These are phyloP conservation scores for Leiothrix lutea DNA, from an alignment of 2,113 vertebrate genomes.

Conservation along the genomic window DNA sequence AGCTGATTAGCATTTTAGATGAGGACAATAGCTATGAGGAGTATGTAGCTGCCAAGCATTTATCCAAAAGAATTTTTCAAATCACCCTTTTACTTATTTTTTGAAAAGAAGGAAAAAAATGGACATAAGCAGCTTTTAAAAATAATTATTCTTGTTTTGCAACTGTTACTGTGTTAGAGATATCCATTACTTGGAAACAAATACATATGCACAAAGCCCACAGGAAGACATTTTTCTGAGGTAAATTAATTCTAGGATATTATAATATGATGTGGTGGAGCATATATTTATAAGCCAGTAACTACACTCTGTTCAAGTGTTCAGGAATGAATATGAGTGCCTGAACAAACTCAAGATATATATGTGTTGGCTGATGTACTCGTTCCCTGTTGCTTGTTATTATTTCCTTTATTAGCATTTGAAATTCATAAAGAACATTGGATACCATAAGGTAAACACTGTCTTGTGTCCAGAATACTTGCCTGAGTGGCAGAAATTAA, in stretches of 20 bases:
- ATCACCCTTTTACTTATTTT: neutral
- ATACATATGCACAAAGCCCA: neutral
- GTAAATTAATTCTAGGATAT: neutral
- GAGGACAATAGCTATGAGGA: neutral
- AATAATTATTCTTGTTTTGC: neutral
- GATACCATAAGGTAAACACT: neutral
- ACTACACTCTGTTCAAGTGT: neutral
- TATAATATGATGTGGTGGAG: neutral
- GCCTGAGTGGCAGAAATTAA: neutral
- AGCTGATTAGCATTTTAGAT: neutral
- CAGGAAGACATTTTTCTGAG: neutral
- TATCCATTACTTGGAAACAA: neutral
- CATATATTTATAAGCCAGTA: neutral
- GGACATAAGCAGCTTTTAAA: neutral
- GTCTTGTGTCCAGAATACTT: neutral
- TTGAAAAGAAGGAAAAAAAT: neutral
- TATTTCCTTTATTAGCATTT: conserved; percentile 46
- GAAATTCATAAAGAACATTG: conserved; percentile 14
- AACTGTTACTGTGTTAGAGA: neutral
- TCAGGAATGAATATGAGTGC: conserved; percentile 31
- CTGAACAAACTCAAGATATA: conserved; percentile 36
- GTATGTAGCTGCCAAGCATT: neutral
- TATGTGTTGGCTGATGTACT: conserved; percentile 41
- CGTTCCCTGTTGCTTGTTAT: conserved; percentile 10
- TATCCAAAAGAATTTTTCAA: neutral